phyloP scores from a whole-genome alignment of 2,888 invertebrate genomes.

The Hipparchia sbordonii region DNA sequence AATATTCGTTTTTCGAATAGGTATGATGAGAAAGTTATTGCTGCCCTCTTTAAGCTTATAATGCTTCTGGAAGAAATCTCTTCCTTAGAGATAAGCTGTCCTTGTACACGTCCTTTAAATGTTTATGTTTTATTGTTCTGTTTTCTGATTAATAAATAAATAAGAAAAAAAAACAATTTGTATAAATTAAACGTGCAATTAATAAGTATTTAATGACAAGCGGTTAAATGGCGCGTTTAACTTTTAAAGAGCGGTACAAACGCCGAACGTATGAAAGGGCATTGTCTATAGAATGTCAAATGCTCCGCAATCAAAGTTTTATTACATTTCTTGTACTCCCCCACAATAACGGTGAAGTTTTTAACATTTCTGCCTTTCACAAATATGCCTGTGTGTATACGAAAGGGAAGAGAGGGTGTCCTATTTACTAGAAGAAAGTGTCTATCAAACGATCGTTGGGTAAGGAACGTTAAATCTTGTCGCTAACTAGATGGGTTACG shows the following conservation, averaged over 20 bases:
- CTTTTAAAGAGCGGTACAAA: conserved; percentile 10
- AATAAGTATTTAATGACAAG: not conserved
- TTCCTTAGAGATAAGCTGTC: too few species aligned
- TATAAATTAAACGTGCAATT: not conserved
- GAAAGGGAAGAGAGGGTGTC: not conserved
- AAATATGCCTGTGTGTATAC: conserved; percentile 25
- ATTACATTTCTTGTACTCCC: conserved; percentile 39
- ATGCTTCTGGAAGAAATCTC: too few species aligned
- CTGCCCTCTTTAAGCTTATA: too few species aligned
- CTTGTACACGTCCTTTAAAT: too few species aligned
- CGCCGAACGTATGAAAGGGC: conserved; percentile 25
- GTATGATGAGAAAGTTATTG: too few species aligned
- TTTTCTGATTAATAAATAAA: too few species aligned
- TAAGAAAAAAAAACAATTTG: too few species aligned
- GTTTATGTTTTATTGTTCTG: too few species aligned
- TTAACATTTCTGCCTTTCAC: conserved; percentile 31
- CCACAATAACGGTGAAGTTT: conserved; percentile 31
- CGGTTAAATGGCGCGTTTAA: not conserved
- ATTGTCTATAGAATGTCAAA: conserved; percentile 39
- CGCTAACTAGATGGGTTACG: not conserved
- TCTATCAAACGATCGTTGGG: not conserved
- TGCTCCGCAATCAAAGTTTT: conserved; percentile 44
- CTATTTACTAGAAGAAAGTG: not conserved
- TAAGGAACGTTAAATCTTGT: not conserved
- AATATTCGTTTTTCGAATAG: too few species aligned